These are phyloP conservation scores for Manis crassicaudata DNA, from an alignment of 2,797 vertebrate species.

Conservation along the genomic window DNA sequence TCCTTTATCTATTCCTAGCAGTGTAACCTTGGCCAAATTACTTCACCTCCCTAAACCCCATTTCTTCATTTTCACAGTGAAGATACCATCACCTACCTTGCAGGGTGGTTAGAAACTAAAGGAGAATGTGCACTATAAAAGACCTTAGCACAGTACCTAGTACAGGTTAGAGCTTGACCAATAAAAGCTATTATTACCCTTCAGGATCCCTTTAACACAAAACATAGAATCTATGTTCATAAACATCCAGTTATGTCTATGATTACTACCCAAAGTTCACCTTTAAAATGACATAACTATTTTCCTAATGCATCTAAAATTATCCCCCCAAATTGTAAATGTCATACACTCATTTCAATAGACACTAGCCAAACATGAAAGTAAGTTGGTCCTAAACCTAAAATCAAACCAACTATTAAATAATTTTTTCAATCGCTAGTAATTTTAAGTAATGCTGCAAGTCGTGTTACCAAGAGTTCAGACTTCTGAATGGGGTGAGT, in stretches of 20 bases:
- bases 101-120: not conserved
- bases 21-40: not conserved
- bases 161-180: not conserved
- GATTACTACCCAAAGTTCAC: not conserved
- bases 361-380: conserved; percentile 40
- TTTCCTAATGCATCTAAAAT: conserved; percentile 21
- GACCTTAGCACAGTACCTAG: not conserved
- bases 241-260: not conserved
- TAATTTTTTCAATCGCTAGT: not conserved
- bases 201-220: not conserved
- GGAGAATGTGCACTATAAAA: not conserved
- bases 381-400: not conserved
- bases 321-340: not conserved
- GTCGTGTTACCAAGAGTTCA: not conserved
- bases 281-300: conserved; percentile 42
- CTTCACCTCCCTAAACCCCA: not conserved
- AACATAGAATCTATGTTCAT: not conserved
- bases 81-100: not conserved
- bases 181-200: not conserved
- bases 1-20: not conserved
- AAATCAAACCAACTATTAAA: not conserved
- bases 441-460: not conserved
- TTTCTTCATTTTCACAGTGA: not conserved
- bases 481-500: not conserved
- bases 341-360: not conserved